A percentile compares a stretch with the other conserved stretches of the same genome.
Evolutionary conservation across 2,888 invertebrate species (phyloP).

Genomic region (Bruchidius siliquastri): DNA sequence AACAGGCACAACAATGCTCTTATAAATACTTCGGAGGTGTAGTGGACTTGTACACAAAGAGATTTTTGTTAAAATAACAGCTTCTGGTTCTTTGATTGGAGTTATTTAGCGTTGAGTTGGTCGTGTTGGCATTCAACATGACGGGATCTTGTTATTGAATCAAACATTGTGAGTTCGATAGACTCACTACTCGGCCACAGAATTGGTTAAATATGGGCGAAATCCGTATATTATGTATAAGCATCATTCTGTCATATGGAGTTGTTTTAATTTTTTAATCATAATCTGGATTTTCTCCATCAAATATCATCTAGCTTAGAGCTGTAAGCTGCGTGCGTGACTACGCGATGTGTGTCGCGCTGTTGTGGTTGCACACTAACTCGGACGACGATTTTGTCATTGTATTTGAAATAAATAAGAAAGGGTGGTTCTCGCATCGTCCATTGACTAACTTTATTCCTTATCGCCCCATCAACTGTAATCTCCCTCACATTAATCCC

Average conservation of each 20-base stretch:
- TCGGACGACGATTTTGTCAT: no score
- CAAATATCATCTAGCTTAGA: no score
- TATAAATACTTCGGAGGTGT: slow-evolving; percentile 36
- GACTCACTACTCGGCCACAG: no score
- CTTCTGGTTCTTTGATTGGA: background rate
- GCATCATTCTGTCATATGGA: no score
- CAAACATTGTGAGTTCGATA: background rate
- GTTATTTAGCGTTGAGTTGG: background rate
- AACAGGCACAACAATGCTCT: slow-evolving; percentile 34
- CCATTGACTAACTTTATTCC: background rate
- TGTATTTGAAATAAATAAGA: background rate
- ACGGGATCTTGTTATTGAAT: background rate
- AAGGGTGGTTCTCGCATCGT: background rate
- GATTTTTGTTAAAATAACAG: background rate
- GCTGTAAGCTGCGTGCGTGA: no score
- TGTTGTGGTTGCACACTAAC: no score
- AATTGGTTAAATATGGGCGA: no score
- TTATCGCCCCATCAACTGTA: background rate
- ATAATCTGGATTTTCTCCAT: no score
- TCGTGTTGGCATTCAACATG: background rate
- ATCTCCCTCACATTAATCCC: background rate
- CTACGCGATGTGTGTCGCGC: no score
- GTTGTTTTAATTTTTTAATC: no score
- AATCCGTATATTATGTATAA: no score
- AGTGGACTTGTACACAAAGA: background rate